Percentiles rank a stretch among this genome's conserved stretches.
These are phyloP conservation scores for Burhinus bistriatus DNA, from an alignment of 2,113 vertebrate genomes.

Conservation along the genomic window DNA sequence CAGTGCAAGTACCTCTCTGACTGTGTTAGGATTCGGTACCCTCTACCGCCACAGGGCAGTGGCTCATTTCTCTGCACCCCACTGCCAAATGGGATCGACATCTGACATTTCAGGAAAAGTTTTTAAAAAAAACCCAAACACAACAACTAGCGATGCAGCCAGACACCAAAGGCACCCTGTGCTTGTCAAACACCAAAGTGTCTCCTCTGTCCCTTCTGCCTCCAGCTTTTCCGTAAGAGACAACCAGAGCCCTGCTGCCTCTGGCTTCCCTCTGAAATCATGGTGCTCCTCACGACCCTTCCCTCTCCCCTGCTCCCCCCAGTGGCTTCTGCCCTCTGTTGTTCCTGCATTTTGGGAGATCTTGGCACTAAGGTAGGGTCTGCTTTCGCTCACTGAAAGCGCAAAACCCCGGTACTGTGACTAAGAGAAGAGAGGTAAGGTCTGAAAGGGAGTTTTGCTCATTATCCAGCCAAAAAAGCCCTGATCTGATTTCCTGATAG, in stretches of 20 bases:
- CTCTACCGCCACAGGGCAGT: neutral
- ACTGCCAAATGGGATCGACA: neutral
- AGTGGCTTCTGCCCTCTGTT: neutral
- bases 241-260: neutral
- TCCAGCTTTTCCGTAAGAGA: neutral
- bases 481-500: neutral
- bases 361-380: neutral
- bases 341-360: neutral
- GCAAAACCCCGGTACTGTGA: neutral
- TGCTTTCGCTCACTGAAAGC: neutral
- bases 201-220: neutral
- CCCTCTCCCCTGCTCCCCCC: neutral
- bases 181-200: neutral
- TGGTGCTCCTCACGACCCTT: neutral
- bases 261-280: neutral
- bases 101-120: neutral
- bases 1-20: neutral
- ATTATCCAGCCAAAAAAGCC: neutral
- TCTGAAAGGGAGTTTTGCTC: neutral
- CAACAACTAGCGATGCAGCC: neutral
- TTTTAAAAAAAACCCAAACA: no score
- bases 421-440: neutral
- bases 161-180: neutral
- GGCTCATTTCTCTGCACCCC: neutral
- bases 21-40: accelerated